Evolutionary conservation across 2,113 vertebrate genomes (phyloP).

Genomic region (Cephalophus harveyi): DNA sequence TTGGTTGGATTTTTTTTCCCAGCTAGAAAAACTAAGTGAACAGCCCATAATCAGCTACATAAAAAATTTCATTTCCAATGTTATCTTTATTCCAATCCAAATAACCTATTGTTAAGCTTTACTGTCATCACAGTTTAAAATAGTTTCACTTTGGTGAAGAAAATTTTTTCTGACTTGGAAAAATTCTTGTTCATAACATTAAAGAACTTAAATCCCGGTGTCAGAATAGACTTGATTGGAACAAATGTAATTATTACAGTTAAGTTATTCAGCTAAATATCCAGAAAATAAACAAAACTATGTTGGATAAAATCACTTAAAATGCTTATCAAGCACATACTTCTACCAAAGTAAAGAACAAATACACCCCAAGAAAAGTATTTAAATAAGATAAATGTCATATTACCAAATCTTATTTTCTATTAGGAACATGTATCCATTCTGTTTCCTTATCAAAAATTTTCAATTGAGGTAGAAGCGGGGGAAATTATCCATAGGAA

Average conservation of each 20-base stretch:
- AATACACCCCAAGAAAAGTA: neutral
- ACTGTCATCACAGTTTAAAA: slow-evolving; percentile 48
- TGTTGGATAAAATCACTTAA: neutral
- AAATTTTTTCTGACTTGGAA: slow-evolving; percentile 40
- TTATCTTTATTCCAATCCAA: slow-evolving; percentile 59
- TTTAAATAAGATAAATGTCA: slow-evolving; percentile 26
- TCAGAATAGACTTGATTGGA: neutral
- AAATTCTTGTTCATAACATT: neutral
- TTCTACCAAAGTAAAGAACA: neutral
- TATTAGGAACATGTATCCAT: neutral
- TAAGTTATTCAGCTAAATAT: neutral
- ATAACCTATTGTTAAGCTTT: slow-evolving; percentile 23
- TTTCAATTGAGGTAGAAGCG: neutral
- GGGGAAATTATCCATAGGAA: neutral
- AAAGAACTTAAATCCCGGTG: neutral
- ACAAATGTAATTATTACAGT: neutral
- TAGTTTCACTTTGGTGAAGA: slow-evolving; percentile 53
- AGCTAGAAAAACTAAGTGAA: slow-evolving; percentile 21
- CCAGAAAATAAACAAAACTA: neutral
- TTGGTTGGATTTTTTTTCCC: neutral
- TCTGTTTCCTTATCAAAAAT: neutral
- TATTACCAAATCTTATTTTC: slow-evolving; percentile 30
- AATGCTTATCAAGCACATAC: neutral
- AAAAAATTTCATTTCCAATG: slow-evolving; percentile 45
- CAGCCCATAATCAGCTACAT: slow-evolving; percentile 10